Conservation (phyloP, 2,113 vertebrate genomes). For the Brachionichthys hirsutus region DNA sequence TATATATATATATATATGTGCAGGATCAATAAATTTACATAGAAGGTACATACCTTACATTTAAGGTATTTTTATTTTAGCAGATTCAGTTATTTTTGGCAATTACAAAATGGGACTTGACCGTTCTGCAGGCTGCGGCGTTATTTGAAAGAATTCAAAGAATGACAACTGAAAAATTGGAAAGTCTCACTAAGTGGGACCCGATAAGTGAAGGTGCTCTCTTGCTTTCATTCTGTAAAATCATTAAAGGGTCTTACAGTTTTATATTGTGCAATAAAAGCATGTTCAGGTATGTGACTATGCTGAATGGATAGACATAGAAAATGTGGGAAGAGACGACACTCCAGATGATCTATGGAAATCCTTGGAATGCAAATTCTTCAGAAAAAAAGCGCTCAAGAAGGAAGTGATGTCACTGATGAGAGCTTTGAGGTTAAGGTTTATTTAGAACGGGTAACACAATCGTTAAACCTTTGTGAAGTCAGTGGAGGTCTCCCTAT, state of each 20-base stretch:
- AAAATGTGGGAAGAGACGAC: too few relatives aligned
- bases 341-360: conserved; percentile 7
- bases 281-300: background rate
- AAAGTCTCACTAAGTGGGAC: conserved; percentile 34
- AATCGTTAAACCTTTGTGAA: conserved; percentile 41
- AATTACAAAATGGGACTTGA: background rate
- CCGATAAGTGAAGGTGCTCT: background rate
- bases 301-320: background rate
- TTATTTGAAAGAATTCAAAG: background rate
- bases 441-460: conserved; percentile 7
- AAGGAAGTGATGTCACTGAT: too few relatives aligned
- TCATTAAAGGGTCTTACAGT: conserved; percentile 1
- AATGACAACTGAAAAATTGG: background rate
- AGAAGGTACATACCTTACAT: too few relatives aligned
- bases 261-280: background rate
- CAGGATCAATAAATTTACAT: background rate
- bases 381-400: background rate
- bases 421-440: conserved; percentile 2
- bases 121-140: background rate
- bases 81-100: background rate
- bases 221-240: conserved; percentile 4
- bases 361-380: conserved; percentile 48
- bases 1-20: background rate
- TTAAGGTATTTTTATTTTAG: background rate
- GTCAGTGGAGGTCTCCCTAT: too few relatives aligned